Percentiles rank a stretch among this genome's conserved stretches.
Evolutionary conservation across 2,888 invertebrate species (phyloP).

Genomic region (Branchinecta sandiegonensis): DNA sequence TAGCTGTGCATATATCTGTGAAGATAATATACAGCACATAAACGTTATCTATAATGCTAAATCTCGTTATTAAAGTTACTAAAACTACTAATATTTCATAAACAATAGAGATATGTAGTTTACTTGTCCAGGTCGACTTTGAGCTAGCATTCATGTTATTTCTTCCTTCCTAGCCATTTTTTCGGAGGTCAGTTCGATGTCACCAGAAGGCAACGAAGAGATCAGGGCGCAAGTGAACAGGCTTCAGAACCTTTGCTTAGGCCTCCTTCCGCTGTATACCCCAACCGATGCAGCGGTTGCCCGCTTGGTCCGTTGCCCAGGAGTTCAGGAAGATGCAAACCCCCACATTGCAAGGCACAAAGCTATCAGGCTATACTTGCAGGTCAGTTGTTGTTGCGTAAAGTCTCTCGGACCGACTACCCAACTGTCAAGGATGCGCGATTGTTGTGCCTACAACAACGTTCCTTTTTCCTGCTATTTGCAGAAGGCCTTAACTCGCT

Average conservation of each 20-base stretch:
- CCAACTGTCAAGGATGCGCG: too few relatives aligned
- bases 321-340: conserved; percentile 1
- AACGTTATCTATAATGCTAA: too few relatives aligned
- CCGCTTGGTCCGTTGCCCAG: neutral
- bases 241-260: conserved; percentile 33
- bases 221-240: conserved; percentile 32
- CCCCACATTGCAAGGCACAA: conserved; percentile 6
- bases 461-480: too few relatives aligned
- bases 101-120: too few relatives aligned
- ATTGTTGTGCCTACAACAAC: too few relatives aligned
- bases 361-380: neutral
- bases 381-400: neutral
- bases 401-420: too few relatives aligned
- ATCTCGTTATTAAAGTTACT: too few relatives aligned
- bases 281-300: conserved; percentile 19
- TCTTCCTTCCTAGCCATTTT: neutral
- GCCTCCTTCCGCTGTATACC: conserved; percentile 32
- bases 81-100: too few relatives aligned
- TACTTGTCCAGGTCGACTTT: too few relatives aligned
- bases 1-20: too few relatives aligned
- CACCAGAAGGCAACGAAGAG: conserved; percentile 26
- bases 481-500: too few relatives aligned
- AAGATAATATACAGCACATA: too few relatives aligned
- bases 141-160: neutral
- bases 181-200: neutral